Conservation (phyloP, 2,888 invertebrate genomes). For the Ischnus inquisitorius region DNA sequence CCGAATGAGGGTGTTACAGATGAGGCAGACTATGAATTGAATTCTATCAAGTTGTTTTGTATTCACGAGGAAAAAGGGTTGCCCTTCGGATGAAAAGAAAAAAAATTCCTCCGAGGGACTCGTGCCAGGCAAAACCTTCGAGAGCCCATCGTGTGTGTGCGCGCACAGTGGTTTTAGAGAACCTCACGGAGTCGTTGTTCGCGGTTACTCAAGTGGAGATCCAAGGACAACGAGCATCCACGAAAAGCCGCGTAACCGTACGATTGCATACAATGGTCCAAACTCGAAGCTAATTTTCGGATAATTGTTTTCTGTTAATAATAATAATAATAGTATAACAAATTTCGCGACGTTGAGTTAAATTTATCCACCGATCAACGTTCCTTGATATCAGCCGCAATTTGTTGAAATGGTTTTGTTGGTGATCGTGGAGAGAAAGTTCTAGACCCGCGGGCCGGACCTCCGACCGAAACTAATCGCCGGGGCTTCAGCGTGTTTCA, state of each 20-base stretch:
- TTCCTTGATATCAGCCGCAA: constrained; percentile 4
- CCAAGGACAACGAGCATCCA: constrained; percentile 8
- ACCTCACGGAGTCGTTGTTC: neutral
- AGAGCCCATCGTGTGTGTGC: neutral
- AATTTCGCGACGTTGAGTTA: neutral
- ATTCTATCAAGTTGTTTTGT: constrained; percentile 29
- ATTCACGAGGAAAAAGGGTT: constrained; percentile 12
- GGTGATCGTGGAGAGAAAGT: constrained; percentile 46
- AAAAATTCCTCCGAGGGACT: neutral
- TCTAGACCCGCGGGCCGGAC: constrained; percentile 28
- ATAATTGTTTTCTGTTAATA: neutral
- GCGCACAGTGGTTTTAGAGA: neutral
- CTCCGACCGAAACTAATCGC: constrained; percentile 62
- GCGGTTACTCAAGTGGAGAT: constrained; percentile 10
- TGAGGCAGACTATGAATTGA: constrained; percentile 7
- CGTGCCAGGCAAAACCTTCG: constrained; percentile 4
- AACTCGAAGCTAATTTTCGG: neutral
- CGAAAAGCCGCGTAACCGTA: neutral
- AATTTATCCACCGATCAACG: constrained; percentile 24
- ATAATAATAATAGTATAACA: neutral
- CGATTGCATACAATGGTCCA: neutral
- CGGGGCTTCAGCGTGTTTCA: constrained; percentile 49
- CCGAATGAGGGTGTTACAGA: neutral
- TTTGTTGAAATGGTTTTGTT: neutral
- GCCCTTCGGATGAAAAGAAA: constrained; percentile 6